Percentiles rank a stretch among this genome's conserved stretches.
Evolutionary conservation across 2,888 invertebrate species (phyloP).

Genomic region (Lymantria dispar): DNA sequence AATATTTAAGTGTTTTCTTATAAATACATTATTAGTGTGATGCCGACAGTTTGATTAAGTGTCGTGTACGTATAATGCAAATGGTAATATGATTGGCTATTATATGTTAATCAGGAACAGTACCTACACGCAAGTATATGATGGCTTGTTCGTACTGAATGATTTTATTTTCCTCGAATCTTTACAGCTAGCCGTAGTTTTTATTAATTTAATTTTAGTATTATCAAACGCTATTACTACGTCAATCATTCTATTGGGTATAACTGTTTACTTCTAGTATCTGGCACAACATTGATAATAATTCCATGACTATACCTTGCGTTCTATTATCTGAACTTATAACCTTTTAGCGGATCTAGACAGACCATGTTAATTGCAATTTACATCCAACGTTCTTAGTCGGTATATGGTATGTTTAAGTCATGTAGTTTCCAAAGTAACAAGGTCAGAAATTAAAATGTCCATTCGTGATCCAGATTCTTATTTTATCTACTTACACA

Average conservation of each 20-base stretch:
- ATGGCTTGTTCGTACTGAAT: slow-evolving; percentile 30
- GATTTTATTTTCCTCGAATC: slow-evolving; percentile 17
- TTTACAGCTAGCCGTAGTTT: slow-evolving; percentile 17
- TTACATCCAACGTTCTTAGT: slow-evolving; percentile 32
- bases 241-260: slow-evolving; percentile 32
- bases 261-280: slow-evolving; percentile 28
- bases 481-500: slow-evolving; percentile 20
- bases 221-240: slow-evolving; percentile 24
- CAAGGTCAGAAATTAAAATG: slow-evolving; percentile 37
- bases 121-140: slow-evolving; percentile 39
- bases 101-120: slow-evolving; percentile 61
- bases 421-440: slow-evolving; percentile 32
- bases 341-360: slow-evolving; percentile 40
- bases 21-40: slow-evolving; percentile 40
- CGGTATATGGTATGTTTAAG: slow-evolving; percentile 37
- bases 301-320: slow-evolving; percentile 26
- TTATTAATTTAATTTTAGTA: slow-evolving; percentile 23
- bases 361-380: slow-evolving; percentile 30
- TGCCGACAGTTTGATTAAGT: slow-evolving; percentile 46
- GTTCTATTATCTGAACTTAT: slow-evolving; percentile 42
- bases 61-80: slow-evolving; percentile 50
- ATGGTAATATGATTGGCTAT: slow-evolving; percentile 58
- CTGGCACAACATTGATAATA: slow-evolving; percentile 18
- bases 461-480: slow-evolving; percentile 34
- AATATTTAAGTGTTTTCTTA: no score